Percentiles rank a stretch among this genome's conserved stretches.
These are phyloP conservation scores for Drosophila gunungcola DNA, from an alignment of 1,140 invertebrate genomes.

Conservation along the genomic window DNA sequence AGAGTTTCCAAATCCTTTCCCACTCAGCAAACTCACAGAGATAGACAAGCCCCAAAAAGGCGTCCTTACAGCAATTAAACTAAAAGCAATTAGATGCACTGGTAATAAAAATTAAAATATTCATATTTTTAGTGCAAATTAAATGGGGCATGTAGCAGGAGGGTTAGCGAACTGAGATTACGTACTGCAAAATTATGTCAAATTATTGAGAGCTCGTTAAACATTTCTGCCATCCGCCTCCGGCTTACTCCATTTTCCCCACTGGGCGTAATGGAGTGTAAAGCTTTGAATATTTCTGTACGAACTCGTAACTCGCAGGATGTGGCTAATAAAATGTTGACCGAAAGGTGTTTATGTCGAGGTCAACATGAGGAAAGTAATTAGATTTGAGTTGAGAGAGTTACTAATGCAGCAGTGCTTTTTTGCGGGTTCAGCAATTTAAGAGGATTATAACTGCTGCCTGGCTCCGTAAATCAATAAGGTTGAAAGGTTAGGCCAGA, in stretches of 20 bases:
- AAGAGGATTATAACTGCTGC: slow-evolving; percentile 52
- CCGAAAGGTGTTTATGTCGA: neutral
- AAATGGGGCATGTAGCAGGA: slow-evolving; percentile 10
- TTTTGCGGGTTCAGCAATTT: slow-evolving; percentile 7
- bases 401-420: neutral
- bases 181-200: slow-evolving; percentile 31
- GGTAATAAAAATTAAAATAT: slow-evolving; percentile 65
- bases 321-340: slow-evolving; percentile 13
- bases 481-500: slow-evolving; percentile 41
- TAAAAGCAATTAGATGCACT: slow-evolving; percentile 67
- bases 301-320: slow-evolving; percentile 14
- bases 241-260: slow-evolving; percentile 3
- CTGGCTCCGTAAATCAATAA: slow-evolving; percentile 31
- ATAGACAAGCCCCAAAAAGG: slow-evolving; percentile 13
- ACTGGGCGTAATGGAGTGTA: slow-evolving; percentile 31
- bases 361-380: slow-evolving; percentile 2
- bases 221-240: slow-evolving; percentile 14
- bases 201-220: slow-evolving; percentile 43
- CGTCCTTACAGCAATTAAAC: slow-evolving; percentile 61
- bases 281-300: slow-evolving; percentile 40
- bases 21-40: slow-evolving; percentile 1
- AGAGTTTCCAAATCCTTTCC: slow-evolving; percentile 22
- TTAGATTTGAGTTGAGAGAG: neutral
- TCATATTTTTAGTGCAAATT: slow-evolving; percentile 49
- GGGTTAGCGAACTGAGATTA: slow-evolving; percentile 41